These are phyloP conservation scores for Pardosa pseudoannulata DNA, from an alignment of 2,888 invertebrate species.

Conservation along the genomic window DNA sequence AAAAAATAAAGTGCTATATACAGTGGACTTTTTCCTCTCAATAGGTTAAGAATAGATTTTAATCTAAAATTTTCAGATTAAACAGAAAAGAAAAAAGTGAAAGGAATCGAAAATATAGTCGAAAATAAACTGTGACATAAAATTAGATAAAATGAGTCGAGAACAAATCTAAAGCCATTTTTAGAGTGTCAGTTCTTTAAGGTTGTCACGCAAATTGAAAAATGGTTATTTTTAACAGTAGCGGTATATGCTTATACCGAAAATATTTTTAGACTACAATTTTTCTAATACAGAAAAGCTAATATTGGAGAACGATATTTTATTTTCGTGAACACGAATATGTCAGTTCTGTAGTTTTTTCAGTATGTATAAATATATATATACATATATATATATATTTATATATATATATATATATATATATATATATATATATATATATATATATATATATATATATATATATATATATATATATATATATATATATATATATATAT, in stretches of 20 bases:
- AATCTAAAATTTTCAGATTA: no score
- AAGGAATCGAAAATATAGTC: not conserved
- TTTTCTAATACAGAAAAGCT: not conserved
- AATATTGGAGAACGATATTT: not conserved
- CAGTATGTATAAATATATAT: slow-evolving; percentile 14
- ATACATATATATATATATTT: not conserved
- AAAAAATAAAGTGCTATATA: no score
- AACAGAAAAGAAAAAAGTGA: not conserved
- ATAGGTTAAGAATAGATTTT: no score
- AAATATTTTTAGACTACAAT: not conserved
- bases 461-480: slow-evolving; percentile 1
- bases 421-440: slow-evolving; percentile 10
- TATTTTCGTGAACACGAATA: not conserved
- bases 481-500: not conserved
- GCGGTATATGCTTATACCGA: not conserved
- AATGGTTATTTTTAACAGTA: not conserved
- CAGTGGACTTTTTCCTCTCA: no score
- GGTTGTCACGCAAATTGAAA: not conserved
- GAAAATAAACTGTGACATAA: not conserved
- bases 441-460: slow-evolving; percentile 3
- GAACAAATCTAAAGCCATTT: not conserved
- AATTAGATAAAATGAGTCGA: not conserved
- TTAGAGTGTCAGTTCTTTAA: not conserved
- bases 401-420: slow-evolving; percentile 16
- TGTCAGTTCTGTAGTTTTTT: no score